Base-by-base conservation (phyloP, 2,113 vertebrate species). In the Myotis lucifugus region DNA sequence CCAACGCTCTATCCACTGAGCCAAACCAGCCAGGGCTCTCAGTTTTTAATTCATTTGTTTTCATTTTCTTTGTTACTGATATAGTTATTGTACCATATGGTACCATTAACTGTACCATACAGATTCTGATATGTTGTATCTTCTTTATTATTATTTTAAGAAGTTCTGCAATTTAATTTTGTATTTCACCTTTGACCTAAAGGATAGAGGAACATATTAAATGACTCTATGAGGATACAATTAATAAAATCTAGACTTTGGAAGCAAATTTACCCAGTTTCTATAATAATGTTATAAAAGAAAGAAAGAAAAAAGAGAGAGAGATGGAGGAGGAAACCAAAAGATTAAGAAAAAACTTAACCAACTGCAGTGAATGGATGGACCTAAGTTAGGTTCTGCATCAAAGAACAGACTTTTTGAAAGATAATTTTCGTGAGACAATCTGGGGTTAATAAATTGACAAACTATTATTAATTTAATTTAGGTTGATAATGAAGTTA, bases 381-480 rank as follows among this genome's bases (percentile, higher is more conserved):
- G 29, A 29, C 3, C 27, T 66, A 69, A 59, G 27, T 52, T 73
- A 23, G 79, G 67, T 86, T 93, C 56, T 93, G 19, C 52, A 83
- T 83, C n/a, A 42, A 66, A 88, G 32, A 95, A 66, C 3, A 81
- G 34, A 83, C 6, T 54, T 27, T 6, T 91, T 59, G 12, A 77
- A 73, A 87, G 81, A 59, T 34, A 85, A 78, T 9, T 34, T 85
- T 83, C 56, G 27, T 56, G 40, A 89, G 25, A 32, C 21, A 77
- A 21, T 50, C 29, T 77, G 34, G 59, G 14, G 18, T 48, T 48
- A 48, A 76, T 76, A 48, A 76, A 76, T 50, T n/a, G 72, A 72
- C 48, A 77, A 50, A 40, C 48, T 66, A 84, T n/a, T 73, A 74
- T 81, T 66, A 66, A 73, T 95, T 93, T 82, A 19, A 74, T 83